Base-by-base conservation (phyloP, 2,888 invertebrate species). In the Euproctis similis region DNA sequence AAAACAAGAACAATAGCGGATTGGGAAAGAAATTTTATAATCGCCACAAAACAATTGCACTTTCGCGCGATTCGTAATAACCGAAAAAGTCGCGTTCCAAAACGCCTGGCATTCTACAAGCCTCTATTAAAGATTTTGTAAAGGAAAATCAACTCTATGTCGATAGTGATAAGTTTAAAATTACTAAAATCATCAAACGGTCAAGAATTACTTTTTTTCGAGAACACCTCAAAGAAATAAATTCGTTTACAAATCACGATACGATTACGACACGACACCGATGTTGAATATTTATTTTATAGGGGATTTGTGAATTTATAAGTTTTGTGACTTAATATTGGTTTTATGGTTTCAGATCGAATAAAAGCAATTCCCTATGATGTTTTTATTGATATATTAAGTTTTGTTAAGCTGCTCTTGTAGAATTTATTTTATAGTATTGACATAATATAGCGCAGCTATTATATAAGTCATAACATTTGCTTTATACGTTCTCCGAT, bases 51-150 rank as follows among this genome's bases (percentile, higher is more conserved):
- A 42, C 43, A 35, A 42, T 52, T 42, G 46, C 46, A 49, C 49
- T 55, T 58, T 58, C 58, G 59, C 61, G 62, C 70, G 62, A 64
- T 64, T 63, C 61, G 60, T 59, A 60, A 66, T 70, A 64, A 64
- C 64, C 64, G 57, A 69, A 71, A 71, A 71, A 64, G 50, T 53
- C 50, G 53, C 56, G 60, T 63, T 62, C 64, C 58, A 45, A 58
- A 60, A 61, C 50, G 58, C 53, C 43, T 45, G 46, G 60, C 58
- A 70, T 72, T 71, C 68, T 63, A 58, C 64, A 58, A 59, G 61
- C 46, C 56, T 70, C 62, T 71, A 66, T 69, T 71, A 68, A 65
- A 56, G 57, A 31, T n/a, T 5, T 10, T 4, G 3, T 13, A 34
- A n/a, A 6, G 9, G 1, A 47, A 40, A 29, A 5, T 4, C 21